Evolutionary conservation across 2,797 vertebrate genomes (phyloP), one percentile per base, ranked within the genome.

Genomic region (Rallus crepitans): DNA sequence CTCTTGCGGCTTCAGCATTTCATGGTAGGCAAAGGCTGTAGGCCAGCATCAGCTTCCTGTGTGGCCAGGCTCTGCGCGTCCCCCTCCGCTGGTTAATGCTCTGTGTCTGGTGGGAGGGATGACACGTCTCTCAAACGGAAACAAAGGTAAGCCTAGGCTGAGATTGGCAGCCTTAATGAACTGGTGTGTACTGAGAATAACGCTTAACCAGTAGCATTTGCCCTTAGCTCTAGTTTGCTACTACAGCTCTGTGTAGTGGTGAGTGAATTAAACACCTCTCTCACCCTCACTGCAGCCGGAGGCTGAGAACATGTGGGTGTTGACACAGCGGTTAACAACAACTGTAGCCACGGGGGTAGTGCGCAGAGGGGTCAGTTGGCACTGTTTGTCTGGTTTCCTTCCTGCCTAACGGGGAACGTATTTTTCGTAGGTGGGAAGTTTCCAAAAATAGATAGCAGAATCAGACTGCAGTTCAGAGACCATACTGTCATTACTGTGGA

Each of bases 401-500:
- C 50, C 35, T 81, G 82, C 77, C 52, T 69, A 79, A 82, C 82
- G 68, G 45, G 53, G 18, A 39, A 15, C 35, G 55, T 91, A 42
- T 0, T 93, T 94, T 66, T 55, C 65, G 70, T 93, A 99, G 99
- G 91, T 96, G 98, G 98, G 55, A 98, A 94, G 72, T 82, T 98
- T 50, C 99, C 99, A 13, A 97, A 87, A 69, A 69, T 99, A 89
- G 97, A 98, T 70, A 99, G 99, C 91, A 96, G 35, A 14, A 98
- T 99, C 94, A 96, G 91, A 53, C 90, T 99, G 77, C 98, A 94
- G 39, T 98, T 98, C 82, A 98, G 97, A 97, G 98, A 99, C 42
- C 98, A 99, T 35, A 77, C 98, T 16, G 23, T 99, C 65, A 89
- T 99, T 72, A 98, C 98, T 5, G 96, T 99, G 95, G 99, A 98